phyloP scores from a whole-genome alignment of 2,113 vertebrate species.

The Scomber scombrus region DNA sequence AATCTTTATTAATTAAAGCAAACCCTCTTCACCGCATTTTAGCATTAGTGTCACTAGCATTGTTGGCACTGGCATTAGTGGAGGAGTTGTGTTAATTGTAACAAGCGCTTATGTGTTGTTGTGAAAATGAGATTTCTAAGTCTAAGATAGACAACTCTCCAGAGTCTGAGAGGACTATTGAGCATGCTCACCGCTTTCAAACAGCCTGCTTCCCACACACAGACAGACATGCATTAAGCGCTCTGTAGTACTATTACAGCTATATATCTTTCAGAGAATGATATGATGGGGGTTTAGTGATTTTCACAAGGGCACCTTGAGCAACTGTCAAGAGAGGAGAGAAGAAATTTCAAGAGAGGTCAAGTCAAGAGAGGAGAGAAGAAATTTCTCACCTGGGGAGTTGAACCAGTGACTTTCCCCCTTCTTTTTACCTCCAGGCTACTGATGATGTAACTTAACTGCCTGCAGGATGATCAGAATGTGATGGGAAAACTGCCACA shows the following conservation, averaged over 20 bases:
- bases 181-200: neutral
- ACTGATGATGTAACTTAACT: slow-evolving; percentile 21
- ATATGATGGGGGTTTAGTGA: slow-evolving; percentile 4
- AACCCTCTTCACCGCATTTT: slow-evolving; percentile 28
- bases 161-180: slow-evolving; percentile 15
- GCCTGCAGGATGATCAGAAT: slow-evolving; percentile 8
- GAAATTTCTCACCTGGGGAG: slow-evolving; percentile 12
- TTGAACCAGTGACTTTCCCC: neutral
- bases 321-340: neutral
- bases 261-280: neutral
- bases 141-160: slow-evolving; percentile 19
- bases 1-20: slow-evolving; percentile 52
- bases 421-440: slow-evolving; percentile 10
- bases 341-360: slow-evolving; percentile 6
- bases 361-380: no score
- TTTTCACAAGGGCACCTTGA: slow-evolving; percentile 40
- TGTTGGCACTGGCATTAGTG: neutral
- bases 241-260: slow-evolving; percentile 16
- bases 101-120: slow-evolving; percentile 26
- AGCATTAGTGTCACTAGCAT: slow-evolving; percentile 26
- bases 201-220: slow-evolving; percentile 13
- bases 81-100: slow-evolving; percentile 35
- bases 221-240: slow-evolving; percentile 20
- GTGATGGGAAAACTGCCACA: neutral
- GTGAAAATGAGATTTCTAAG: slow-evolving; percentile 39